These are phyloP conservation scores for Drosophila eohydei DNA, from an alignment of 2,888 invertebrate species.

Conservation along the genomic window DNA sequence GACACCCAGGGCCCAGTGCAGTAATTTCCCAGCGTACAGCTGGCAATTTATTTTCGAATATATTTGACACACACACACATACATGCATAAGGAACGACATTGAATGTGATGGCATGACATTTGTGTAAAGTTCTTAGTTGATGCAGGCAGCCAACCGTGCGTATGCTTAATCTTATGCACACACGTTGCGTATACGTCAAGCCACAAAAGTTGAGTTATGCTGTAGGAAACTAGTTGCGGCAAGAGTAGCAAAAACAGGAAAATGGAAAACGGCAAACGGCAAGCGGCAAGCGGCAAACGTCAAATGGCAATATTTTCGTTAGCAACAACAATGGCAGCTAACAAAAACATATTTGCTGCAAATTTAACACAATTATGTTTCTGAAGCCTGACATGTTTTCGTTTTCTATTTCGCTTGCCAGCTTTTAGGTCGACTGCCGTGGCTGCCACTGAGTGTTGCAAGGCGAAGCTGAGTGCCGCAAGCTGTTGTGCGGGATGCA, in stretches of 20 bases:
- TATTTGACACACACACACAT: conserved; percentile 15
- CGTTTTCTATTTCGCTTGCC: conserved; percentile 55
- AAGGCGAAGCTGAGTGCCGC: conserved; percentile 48
- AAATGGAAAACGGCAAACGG: conserved; percentile 14
- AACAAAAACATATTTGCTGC: conserved; percentile 67
- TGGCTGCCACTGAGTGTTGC: conserved; percentile 51
- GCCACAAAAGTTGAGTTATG: conserved; percentile 71
- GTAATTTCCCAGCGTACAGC: conserved; percentile 32
- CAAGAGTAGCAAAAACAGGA: conserved; percentile 28
- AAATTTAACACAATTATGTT: conserved; percentile 75
- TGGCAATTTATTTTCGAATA: conserved; percentile 49
- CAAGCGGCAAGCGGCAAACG: conserved; percentile 8
- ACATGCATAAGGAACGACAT: not conserved
- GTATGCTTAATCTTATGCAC: conserved; percentile 74
- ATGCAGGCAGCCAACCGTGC: conserved; percentile 53
- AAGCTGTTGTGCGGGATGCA: conserved; percentile 47
- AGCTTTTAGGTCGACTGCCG: not conserved
- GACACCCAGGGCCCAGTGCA: not conserved
- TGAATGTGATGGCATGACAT: conserved; percentile 49
- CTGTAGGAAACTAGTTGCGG: conserved; percentile 37
- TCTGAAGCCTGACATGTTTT: conserved; percentile 77
- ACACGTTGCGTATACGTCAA: conserved; percentile 65
- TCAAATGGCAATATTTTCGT: conserved; percentile 46
- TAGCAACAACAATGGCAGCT: conserved; percentile 33
- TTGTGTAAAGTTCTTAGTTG: conserved; percentile 41